Conservation (phyloP, 92 coral and sea anemone genomes). For the Epizoanthus illoricatus region DNA sequence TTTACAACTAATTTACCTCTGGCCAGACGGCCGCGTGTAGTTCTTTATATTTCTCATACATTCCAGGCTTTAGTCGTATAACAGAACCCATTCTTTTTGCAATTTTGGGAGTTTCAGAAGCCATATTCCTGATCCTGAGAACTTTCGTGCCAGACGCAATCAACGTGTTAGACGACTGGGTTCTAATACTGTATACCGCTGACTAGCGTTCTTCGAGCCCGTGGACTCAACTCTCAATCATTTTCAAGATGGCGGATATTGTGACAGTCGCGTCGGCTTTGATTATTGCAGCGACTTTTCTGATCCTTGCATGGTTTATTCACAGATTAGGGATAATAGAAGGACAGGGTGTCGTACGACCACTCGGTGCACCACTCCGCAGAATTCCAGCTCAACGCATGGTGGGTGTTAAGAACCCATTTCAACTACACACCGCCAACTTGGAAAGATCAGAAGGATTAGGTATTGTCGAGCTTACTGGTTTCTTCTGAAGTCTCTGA, state of each 20-base stretch:
- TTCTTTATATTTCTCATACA: conserved; percentile 75
- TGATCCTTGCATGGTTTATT: conserved; percentile 66
- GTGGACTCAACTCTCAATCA: conserved; percentile 26
- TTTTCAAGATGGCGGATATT: conserved; percentile 76
- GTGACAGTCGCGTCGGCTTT: conserved; percentile 62
- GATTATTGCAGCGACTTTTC: conserved; percentile 63
- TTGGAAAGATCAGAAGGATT: neutral
- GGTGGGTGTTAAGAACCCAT: conserved; percentile 86
- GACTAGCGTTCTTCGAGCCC: conserved; percentile 33
- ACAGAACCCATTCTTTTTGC: conserved; percentile 80
- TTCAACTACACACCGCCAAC: conserved; percentile 43
- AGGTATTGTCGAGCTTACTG: no score
- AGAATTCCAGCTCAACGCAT: conserved; percentile 68
- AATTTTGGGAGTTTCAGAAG: conserved; percentile 47
- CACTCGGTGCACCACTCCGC: conserved; percentile 49
- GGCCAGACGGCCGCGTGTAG: conserved; percentile 95
- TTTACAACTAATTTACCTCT: conserved; percentile 39
- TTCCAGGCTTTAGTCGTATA: conserved; percentile 76
- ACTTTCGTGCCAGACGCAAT: neutral
- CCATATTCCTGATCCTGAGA: conserved; percentile 12
- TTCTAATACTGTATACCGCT: conserved; percentile 5
- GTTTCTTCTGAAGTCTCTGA: no score
- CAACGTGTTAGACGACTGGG: no score
- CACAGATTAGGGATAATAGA: conserved; percentile 74
- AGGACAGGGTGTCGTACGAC: conserved; percentile 62